These are phyloP conservation scores for Melanotaenia pygmaea DNA, from an alignment of 2,797 vertebrate species.

Conservation along the genomic window DNA sequence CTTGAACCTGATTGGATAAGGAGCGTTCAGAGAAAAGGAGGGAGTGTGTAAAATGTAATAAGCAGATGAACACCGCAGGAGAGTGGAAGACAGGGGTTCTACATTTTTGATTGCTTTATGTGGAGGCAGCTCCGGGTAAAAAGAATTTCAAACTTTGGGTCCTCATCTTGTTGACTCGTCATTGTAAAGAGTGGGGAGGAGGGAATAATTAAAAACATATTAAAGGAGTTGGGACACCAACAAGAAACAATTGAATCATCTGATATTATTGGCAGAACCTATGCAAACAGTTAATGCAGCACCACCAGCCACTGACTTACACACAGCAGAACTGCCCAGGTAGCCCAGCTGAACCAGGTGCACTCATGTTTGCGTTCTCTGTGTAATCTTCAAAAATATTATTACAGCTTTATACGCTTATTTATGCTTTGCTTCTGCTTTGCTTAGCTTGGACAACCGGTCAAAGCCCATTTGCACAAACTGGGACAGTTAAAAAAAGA, in stretches of 20 bases:
- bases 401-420: conserved; percentile 67
- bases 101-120: neutral
- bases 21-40: conserved; percentile 22
- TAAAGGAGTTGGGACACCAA: conserved; percentile 28
- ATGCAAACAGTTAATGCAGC: conserved; percentile 37
- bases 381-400: conserved; percentile 79
- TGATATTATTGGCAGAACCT: conserved; percentile 54
- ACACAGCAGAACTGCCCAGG: conserved; percentile 41
- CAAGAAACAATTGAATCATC: conserved; percentile 29
- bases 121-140: neutral
- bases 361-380: conserved; percentile 69
- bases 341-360: conserved; percentile 64
- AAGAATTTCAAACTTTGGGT: neutral
- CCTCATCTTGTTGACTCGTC: neutral
- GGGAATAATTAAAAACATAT: conserved; percentile 43
- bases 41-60: conserved; percentile 33
- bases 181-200: neutral
- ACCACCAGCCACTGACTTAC: conserved; percentile 31
- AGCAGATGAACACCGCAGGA: conserved; percentile 26
- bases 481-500: conserved; percentile 12
- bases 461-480: conserved; percentile 38
- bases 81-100: conserved; percentile 1
- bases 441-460: conserved; percentile 44
- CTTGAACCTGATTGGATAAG: conserved; percentile 37
- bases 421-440: conserved; percentile 25